phyloP scores from a whole-genome alignment of 2,113 vertebrate species.

The Athene noctua region DNA sequence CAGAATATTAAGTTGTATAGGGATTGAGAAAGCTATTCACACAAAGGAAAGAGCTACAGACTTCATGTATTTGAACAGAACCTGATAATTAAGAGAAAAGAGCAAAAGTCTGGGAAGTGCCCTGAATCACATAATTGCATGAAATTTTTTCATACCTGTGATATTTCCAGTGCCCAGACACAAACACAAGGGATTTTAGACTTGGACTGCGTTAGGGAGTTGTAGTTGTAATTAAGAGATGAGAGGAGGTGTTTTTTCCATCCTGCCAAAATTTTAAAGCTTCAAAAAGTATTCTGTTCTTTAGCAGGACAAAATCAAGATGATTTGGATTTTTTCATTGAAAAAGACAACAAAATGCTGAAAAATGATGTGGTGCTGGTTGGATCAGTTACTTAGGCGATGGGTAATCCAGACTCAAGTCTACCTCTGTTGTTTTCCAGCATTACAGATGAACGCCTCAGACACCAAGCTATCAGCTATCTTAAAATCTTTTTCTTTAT shows the following conservation, averaged over 20 bases:
- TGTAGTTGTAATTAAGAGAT: not conserved
- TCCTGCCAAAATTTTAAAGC: not conserved
- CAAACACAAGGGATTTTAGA: not conserved
- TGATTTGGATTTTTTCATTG: not conserved
- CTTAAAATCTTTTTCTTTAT: not conserved
- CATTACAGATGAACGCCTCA: not conserved
- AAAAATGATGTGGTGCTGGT: not conserved
- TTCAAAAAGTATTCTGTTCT: not conserved
- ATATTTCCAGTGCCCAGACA: constrained; percentile 46
- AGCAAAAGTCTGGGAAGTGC: constrained; percentile 69
- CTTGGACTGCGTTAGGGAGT: not conserved
- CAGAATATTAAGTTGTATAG: constrained; percentile 72
- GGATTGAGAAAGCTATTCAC: constrained; percentile 69
- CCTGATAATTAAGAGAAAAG: constrained; percentile 68
- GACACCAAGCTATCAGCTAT: not conserved
- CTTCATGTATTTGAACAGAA: constrained; percentile 72
- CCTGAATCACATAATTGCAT: constrained; percentile 20
- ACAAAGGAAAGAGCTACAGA: constrained; percentile 75
- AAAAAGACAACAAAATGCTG: not conserved
- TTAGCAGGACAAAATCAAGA: not conserved
- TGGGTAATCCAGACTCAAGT: not conserved
- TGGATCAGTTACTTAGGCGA: not conserved
- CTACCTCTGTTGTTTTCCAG: not conserved
- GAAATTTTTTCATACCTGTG: constrained; percentile 54
- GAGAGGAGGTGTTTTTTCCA: not conserved